These are phyloP conservation scores for Polypterus senegalus DNA, from an alignment of 2,113 vertebrate species.

Conservation along the genomic window DNA sequence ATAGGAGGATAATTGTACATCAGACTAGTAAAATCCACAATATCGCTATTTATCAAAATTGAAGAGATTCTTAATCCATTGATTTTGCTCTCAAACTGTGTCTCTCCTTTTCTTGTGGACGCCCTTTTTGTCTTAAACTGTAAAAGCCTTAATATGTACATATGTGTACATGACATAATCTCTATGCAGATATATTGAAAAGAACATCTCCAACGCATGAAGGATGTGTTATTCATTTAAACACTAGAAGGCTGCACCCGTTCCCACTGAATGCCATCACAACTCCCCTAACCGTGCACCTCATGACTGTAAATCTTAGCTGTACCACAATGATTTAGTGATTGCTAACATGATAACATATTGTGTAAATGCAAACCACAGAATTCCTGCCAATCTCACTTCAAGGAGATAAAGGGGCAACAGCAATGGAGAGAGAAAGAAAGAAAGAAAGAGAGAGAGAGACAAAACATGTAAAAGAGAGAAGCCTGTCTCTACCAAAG, in stretches of 20 bases:
- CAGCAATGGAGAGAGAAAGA: slow-evolving; percentile 16
- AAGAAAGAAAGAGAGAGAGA: slow-evolving; percentile 4
- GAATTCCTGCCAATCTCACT: slow-evolving; percentile 65
- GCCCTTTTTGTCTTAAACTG: too few relatives aligned
- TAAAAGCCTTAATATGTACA: too few relatives aligned
- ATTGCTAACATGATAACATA: slow-evolving; percentile 82
- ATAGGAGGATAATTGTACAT: too few relatives aligned
- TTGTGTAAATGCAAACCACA: slow-evolving; percentile 83
- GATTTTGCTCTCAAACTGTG: too few relatives aligned
- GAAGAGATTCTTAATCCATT: too few relatives aligned
- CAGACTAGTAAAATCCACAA: too few relatives aligned
- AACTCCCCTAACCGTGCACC: slow-evolving; percentile 22
- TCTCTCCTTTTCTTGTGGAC: too few relatives aligned
- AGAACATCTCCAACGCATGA: not conserved
- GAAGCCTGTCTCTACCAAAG: not conserved
- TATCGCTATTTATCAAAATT: too few relatives aligned
- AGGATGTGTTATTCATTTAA: slow-evolving; percentile 5
- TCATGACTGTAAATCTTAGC: slow-evolving; percentile 69
- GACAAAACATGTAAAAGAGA: slow-evolving; percentile 7
- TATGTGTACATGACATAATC: too few relatives aligned
- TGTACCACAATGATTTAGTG: slow-evolving; percentile 77
- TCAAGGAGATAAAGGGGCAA: slow-evolving; percentile 50
- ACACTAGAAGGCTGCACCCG: not conserved
- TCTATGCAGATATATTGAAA: not conserved
- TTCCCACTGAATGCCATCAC: not conserved